These are phyloP conservation scores for Mohoua ochrocephala DNA, from an alignment of 2,113 vertebrate species.

Conservation along the genomic window DNA sequence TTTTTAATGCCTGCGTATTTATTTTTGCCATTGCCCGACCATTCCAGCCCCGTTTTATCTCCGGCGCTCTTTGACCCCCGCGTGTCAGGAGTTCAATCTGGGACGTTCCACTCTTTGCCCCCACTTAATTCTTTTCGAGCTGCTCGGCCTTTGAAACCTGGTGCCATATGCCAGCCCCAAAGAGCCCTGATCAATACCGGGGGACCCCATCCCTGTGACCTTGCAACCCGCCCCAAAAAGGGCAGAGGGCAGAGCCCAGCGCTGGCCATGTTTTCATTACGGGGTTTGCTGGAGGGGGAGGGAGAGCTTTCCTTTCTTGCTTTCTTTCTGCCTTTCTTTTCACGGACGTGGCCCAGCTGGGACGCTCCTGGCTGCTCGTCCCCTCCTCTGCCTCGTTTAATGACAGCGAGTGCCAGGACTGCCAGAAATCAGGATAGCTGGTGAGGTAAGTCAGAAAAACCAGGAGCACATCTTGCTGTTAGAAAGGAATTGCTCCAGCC, in stretches of 20 bases:
- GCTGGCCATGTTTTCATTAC: neutral
- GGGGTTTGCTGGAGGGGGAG: conserved; percentile 1
- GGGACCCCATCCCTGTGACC: conserved; percentile 10
- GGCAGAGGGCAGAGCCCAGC: conserved; percentile 19
- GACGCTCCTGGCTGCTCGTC: neutral
- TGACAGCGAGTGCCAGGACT: neutral
- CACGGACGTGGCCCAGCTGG: neutral
- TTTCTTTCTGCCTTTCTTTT: conserved; percentile 19
- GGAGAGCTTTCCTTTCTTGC: neutral
- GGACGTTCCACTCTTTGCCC: conserved; percentile 60
- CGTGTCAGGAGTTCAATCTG: conserved; percentile 58
- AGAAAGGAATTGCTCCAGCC: neutral
- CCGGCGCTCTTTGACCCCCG: conserved; percentile 28
- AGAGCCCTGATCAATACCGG: conserved; percentile 9
- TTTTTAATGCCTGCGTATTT: conserved; percentile 42
- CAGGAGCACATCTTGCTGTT: neutral
- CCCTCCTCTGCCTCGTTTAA: neutral
- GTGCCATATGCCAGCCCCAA: conserved; percentile 31
- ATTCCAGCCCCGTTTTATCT: conserved; percentile 22
- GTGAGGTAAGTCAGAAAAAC: neutral
- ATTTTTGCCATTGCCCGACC: conserved; percentile 5
- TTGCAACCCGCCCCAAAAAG: neutral
- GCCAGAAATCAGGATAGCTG: neutral
- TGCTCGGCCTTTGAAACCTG: conserved; percentile 23
- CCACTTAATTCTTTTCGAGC: conserved; percentile 51